A percentile compares a stretch with the other conserved stretches of the same genome.
Conservation (phyloP, 2,113 vertebrate species). For the Apteryx owenii region DNA sequence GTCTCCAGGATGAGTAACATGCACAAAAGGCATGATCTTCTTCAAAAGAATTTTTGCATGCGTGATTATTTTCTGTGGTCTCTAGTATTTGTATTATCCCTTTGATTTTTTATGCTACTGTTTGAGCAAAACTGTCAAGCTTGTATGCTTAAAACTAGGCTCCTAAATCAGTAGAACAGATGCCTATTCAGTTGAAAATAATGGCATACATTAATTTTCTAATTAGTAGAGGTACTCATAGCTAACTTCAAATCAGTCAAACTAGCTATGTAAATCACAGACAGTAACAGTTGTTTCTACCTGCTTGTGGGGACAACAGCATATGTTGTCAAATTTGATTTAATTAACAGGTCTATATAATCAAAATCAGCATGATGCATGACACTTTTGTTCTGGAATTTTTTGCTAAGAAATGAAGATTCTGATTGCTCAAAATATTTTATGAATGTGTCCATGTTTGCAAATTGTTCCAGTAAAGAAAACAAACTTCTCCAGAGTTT, state of each 20-base stretch:
- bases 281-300: conserved; percentile 24
- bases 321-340: conserved; percentile 32
- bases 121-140: neutral
- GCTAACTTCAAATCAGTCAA: conserved; percentile 36
- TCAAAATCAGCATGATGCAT: neutral
- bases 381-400: neutral
- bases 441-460: neutral
- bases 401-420: neutral
- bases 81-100: neutral
- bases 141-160: neutral
- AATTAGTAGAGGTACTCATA: conserved; percentile 38
- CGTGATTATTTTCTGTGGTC: neutral
- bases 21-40: neutral
- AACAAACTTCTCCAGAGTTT: neutral
- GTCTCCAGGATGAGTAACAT: neutral
- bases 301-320: conserved; percentile 32
- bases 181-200: conserved; percentile 43
- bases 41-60: neutral
- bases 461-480: neutral
- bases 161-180: conserved; percentile 7
- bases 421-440: neutral
- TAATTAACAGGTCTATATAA: conserved; percentile 42
- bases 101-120: neutral
- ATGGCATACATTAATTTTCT: conserved; percentile 31
- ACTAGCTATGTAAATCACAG: neutral